phyloP scores from a whole-genome alignment of 2,113 vertebrate genomes.

The Gnathonemus longibarbis region DNA sequence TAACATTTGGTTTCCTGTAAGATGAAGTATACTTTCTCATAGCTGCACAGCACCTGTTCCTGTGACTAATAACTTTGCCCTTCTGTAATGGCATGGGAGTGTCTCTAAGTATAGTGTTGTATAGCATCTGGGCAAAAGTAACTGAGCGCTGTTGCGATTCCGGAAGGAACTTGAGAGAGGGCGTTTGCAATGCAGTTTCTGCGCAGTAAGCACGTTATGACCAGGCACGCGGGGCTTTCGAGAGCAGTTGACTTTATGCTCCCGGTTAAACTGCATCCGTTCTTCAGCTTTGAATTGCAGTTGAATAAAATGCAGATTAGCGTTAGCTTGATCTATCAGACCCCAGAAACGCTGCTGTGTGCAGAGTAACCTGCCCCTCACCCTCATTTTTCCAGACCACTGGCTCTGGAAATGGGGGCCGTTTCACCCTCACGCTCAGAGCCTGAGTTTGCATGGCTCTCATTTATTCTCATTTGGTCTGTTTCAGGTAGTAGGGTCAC shows the following conservation, averaged over 20 bases:
- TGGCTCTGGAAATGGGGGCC: conserved; percentile 9
- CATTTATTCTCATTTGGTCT: neutral
- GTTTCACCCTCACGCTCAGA: neutral
- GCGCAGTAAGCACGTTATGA: neutral
- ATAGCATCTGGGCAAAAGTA: neutral
- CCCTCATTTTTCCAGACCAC: conserved; percentile 3
- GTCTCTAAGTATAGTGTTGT: neutral
- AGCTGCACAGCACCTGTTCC: neutral
- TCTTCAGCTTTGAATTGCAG: neutral
- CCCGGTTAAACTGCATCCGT: neutral
- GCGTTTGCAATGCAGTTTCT: neutral
- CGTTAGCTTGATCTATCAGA: neutral
- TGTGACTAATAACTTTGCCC: conserved; percentile 3
- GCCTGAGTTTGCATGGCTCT: conserved; percentile 3
- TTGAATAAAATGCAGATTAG: neutral
- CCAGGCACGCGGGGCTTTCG: neutral
- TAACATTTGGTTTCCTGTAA: neutral
- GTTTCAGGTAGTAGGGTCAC: neutral
- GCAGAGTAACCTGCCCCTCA: neutral
- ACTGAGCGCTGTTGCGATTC: neutral
- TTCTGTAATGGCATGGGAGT: neutral
- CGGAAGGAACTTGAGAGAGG: neutral
- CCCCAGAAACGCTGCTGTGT: neutral
- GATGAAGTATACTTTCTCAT: neutral
- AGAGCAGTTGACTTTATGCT: neutral